Evolutionary conservation across 1,140 invertebrate species (phyloP).

Genomic region (Drosophila virilis): DNA sequence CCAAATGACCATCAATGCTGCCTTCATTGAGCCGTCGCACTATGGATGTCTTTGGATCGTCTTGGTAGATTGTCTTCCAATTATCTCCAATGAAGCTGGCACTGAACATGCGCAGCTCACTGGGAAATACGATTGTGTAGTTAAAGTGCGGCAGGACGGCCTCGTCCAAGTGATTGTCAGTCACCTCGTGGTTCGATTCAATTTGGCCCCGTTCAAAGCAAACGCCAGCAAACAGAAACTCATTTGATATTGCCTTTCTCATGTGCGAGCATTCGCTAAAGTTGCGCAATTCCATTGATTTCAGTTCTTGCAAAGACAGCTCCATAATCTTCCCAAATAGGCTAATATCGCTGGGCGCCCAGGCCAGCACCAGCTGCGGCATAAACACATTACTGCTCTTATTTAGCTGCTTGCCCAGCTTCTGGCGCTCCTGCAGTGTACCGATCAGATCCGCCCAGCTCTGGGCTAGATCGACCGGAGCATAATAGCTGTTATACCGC

Average conservation of each 20-base stretch:
- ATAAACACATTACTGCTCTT: slow-evolving; percentile 32
- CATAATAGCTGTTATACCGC: slow-evolving; percentile 22
- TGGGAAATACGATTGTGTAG: slow-evolving; percentile 56
- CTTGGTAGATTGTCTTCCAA: slow-evolving; percentile 57
- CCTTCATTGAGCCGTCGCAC: slow-evolving; percentile 21
- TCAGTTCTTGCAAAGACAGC: not conserved
- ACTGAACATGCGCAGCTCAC: slow-evolving; percentile 45
- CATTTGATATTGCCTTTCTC: not conserved
- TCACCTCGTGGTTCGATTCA: not conserved
- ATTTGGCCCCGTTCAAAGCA: slow-evolving; percentile 31
- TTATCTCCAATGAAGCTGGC: slow-evolving; percentile 29
- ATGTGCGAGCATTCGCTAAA: slow-evolving; percentile 17
- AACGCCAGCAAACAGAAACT: slow-evolving; percentile 51
- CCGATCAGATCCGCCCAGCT: slow-evolving; percentile 48
- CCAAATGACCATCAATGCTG: slow-evolving; percentile 37
- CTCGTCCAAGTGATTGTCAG: not conserved
- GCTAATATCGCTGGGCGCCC: slow-evolving; percentile 35
- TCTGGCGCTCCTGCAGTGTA: slow-evolving; percentile 3
- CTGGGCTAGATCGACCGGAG: slow-evolving; percentile 34
- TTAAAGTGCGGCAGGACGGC: slow-evolving; percentile 19
- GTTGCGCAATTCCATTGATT: not conserved
- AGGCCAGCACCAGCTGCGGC: slow-evolving; percentile 54
- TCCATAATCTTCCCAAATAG: slow-evolving; percentile 27
- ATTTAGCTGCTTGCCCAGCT: not conserved
- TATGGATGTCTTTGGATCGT: slow-evolving; percentile 33